These are phyloP conservation scores for Tillus elongatus DNA, from an alignment of 2,888 invertebrate species.

Conservation along the genomic window DNA sequence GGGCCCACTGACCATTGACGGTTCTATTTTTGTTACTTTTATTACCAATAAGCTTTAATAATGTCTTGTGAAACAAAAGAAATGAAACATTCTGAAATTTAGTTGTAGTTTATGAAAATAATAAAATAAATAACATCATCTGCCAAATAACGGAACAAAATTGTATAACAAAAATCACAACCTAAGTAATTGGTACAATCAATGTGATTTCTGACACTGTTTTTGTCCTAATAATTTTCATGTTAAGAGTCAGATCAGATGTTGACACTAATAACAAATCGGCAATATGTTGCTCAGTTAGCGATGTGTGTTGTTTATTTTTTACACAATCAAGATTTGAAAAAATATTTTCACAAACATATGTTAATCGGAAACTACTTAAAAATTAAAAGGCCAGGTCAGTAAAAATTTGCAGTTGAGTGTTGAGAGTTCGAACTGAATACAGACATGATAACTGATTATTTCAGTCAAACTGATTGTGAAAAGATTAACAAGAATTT, in stretches of 20 bases:
- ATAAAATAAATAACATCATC: too few species aligned
- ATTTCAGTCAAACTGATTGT: constrained; percentile 12
- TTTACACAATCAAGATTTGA: constrained; percentile 5
- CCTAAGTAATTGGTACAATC: too few species aligned
- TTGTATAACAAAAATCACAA: too few species aligned
- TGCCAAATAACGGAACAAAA: too few species aligned
- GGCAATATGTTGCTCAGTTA: constrained; percentile 4
- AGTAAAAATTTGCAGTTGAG: constrained; percentile 12
- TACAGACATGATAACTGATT: constrained; percentile 11
- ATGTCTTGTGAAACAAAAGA: too few species aligned
- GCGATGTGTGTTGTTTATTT: constrained; percentile 3
- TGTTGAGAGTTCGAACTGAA: constrained; percentile 11
- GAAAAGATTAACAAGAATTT: constrained; percentile 13
- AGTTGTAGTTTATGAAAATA: too few species aligned
- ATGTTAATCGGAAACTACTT: constrained; percentile 6
- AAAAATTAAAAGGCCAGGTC: constrained; percentile 11
- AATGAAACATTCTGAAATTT: too few species aligned
- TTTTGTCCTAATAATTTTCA: constrained; percentile 13
- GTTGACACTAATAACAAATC: constrained; percentile 23
- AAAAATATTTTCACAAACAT: constrained; percentile 7
- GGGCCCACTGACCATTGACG: too few species aligned
- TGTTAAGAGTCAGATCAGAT: constrained; percentile 12
- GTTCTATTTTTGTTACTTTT: too few species aligned
- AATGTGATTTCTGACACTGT: too few species aligned
- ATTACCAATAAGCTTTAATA: too few species aligned